Percentiles rank a stretch among this genome's conserved stretches.
phyloP scores from a whole-genome alignment of 2,888 invertebrate species.

The Campoplex nolae region DNA sequence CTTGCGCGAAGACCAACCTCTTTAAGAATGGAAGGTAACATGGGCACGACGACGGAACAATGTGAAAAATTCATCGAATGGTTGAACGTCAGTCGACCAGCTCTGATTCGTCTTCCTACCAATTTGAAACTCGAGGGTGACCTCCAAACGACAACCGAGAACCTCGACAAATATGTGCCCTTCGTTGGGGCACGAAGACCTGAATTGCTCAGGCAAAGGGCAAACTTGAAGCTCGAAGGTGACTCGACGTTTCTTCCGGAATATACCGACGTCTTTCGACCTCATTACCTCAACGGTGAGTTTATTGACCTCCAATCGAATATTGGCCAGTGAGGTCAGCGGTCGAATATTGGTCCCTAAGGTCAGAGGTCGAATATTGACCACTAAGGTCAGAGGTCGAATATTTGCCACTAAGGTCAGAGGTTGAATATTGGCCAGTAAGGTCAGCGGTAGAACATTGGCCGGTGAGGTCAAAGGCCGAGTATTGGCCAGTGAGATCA shows the following conservation, averaged over 20 bases:
- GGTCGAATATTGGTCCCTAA: background rate
- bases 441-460: no score
- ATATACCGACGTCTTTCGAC: constrained; percentile 82
- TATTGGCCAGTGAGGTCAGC: background rate
- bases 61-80: constrained; percentile 84
- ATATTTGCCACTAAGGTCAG: background rate
- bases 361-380: background rate
- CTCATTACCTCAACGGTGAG: constrained; percentile 74
- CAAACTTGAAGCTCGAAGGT: constrained; percentile 85
- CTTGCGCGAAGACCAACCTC: constrained; percentile 84
- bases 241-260: constrained; percentile 84
- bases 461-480: no score
- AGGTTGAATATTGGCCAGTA: background rate
- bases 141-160: constrained; percentile 84
- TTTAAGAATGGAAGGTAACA: constrained; percentile 85
- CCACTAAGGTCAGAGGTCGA: background rate
- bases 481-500: no score
- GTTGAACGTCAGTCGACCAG: constrained; percentile 83
- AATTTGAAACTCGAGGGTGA: constrained; percentile 86
- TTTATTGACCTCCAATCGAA: background rate
- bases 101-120: constrained; percentile 83
- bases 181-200: constrained; percentile 84
- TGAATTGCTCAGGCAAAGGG: constrained; percentile 82
- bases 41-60: constrained; percentile 85
- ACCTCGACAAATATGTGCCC: constrained; percentile 83